These are phyloP conservation scores for Mohoua ochrocephala DNA, from an alignment of 2,113 vertebrate genomes.

Conservation along the genomic window DNA sequence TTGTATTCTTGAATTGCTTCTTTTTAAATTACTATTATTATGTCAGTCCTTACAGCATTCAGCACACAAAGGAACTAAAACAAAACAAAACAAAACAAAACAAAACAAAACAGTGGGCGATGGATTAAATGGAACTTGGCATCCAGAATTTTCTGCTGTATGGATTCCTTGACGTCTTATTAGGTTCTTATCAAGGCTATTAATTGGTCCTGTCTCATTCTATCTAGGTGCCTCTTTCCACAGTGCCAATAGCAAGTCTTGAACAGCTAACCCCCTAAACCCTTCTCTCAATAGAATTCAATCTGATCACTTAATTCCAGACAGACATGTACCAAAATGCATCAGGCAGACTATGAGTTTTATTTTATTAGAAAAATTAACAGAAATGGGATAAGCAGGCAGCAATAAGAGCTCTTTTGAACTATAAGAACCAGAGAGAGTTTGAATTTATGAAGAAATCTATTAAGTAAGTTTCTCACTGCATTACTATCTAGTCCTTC, in stretches of 20 bases:
- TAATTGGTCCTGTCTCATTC: not conserved
- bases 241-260: not conserved
- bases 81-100: not conserved
- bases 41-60: not conserved
- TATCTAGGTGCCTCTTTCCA: not conserved
- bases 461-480: not conserved
- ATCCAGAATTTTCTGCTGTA: not conserved
- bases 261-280: not conserved
- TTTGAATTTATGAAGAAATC: not conserved
- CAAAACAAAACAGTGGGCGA: not conserved
- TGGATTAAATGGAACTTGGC: not conserved
- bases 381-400: not conserved
- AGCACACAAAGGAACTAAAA: not conserved
- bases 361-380: not conserved
- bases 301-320: not conserved
- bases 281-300: not conserved
- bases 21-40: not conserved
- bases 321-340: not conserved
- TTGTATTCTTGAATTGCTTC: not conserved
- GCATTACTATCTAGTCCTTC: not conserved
- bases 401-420: not conserved
- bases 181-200: not conserved
- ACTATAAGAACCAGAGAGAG: not conserved
- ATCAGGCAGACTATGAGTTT: not conserved
- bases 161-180: not conserved